These are phyloP conservation scores for Planococcus citri DNA, from an alignment of 1,140 invertebrate species.

Conservation along the genomic window DNA sequence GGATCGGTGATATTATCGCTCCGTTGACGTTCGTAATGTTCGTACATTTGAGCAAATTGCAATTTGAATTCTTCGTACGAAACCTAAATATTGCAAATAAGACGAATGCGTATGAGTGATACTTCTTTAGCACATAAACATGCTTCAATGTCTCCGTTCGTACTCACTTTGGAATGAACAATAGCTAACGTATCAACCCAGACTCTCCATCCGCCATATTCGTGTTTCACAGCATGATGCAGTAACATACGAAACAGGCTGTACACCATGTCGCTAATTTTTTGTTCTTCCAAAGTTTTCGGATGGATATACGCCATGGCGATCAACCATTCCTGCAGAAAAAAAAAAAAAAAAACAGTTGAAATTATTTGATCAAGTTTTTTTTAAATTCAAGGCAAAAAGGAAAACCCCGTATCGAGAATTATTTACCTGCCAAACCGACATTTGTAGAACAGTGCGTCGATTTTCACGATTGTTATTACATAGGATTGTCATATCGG, in stretches of 20 bases:
- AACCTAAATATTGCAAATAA: constrained; percentile 41
- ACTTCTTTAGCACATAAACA: too few species aligned
- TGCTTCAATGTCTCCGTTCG: not conserved
- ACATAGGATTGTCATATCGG: constrained; percentile 92
- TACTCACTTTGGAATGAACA: constrained; percentile 91
- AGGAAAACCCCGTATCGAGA: not conserved
- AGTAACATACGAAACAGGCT: constrained; percentile 92
- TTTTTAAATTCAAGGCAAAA: not conserved
- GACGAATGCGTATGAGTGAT: not conserved
- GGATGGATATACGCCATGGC: constrained; percentile 97
- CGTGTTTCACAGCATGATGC: constrained; percentile 97
- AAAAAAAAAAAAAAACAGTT: constrained; percentile 22
- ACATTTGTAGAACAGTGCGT: constrained; percentile 96
- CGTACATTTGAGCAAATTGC: constrained; percentile 93
- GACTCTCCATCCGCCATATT: constrained; percentile 99
- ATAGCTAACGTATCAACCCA: constrained; percentile 99
- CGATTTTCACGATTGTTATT: constrained; percentile 96
- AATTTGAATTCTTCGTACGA: constrained; percentile 95
- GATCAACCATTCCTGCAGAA: constrained; percentile 84
- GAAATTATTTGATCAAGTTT: not conserved
- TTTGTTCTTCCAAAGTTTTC: constrained; percentile 85
- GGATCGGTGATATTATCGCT: constrained; percentile 91
- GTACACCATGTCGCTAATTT: constrained; percentile 97
- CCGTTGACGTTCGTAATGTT: constrained; percentile 85
- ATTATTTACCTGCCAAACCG: constrained; percentile 84